Percentiles rank a stretch among this genome's conserved stretches.
Evolutionary conservation across 2,113 vertebrate genomes (phyloP).

Genomic region (Naja naja): DNA sequence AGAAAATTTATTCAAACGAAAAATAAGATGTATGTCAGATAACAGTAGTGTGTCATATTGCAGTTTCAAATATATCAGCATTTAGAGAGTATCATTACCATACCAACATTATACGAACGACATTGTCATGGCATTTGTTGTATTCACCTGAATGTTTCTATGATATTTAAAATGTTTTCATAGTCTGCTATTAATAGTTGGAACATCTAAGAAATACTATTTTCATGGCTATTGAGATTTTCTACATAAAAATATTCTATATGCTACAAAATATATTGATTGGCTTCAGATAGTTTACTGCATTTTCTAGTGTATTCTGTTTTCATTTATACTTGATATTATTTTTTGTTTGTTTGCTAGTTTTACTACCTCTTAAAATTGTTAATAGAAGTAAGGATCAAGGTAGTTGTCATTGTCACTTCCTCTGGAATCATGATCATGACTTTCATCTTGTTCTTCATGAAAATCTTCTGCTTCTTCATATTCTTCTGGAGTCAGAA

Average conservation of each 20-base stretch:
- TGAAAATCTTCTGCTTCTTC: conserved; percentile 57
- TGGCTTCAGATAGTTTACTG: background rate
- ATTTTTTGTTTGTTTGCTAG: background rate
- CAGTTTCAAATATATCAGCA: background rate
- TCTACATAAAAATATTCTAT: background rate
- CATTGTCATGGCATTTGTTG: background rate
- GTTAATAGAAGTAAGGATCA: conserved; percentile 62
- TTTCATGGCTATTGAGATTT: background rate
- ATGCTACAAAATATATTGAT: background rate
- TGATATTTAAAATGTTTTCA: background rate
- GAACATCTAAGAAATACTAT: background rate
- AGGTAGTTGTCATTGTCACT: conserved; percentile 60
- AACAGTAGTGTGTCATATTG: background rate
- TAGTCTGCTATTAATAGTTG: background rate
- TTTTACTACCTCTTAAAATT: background rate
- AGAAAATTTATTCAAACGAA: background rate
- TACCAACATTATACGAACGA: background rate
- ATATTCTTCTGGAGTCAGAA: conserved; percentile 63
- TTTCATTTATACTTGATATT: background rate
- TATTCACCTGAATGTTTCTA: background rate
- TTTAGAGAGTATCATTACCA: background rate
- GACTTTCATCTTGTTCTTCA: conserved; percentile 9
- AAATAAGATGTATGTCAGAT: background rate
- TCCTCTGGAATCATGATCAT: conserved; percentile 53
- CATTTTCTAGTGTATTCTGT: background rate